Evolutionary conservation across 2,888 invertebrate species (phyloP), one percentile per base, ranked within the genome.

Genomic region (Dinocampus coccinellae): DNA sequence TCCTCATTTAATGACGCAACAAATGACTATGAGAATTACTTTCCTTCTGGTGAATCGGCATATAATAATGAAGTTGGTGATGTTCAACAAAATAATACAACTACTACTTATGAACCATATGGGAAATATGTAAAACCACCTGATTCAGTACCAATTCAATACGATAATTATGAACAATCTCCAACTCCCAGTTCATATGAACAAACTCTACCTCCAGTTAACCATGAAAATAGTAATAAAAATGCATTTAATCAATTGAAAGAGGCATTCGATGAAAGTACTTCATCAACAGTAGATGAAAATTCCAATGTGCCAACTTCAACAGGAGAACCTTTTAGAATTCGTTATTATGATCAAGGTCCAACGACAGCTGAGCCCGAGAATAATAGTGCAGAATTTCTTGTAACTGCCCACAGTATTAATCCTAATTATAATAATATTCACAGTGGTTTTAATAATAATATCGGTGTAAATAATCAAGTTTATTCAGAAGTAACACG

Each of bases 111-210:
- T 24, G 77, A 82, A 52, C 89, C 90, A 7, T 91, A 91, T 62
- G 90, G 90, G 0, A 87, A 87, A 24, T 87, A 89, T 26, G 88
- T 89, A 0, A 89, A 89, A 78, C 89, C 90, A 1, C 79, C 88
- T 6, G 89, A 85, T 58, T 90, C 85, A 4, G 85, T 85, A 2
- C 88, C 88, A 2, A 84, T 88, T 47, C 2, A 47, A 29, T 81
- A 76, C 36, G 84, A 85, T 26, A 85, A 86, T 65, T 85, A 84
- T 55, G 80, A 84, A 0, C 77, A 82, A 1, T 85, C 85, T 0
- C 83, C 87, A 0, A 87, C 86, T 0, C 81, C 87, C 2, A 76
- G 90, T 16, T 72, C 82, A 9, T 82, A 81, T 16, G 77, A 78
- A 20, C 34, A 76, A 9, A 69, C 75, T 4, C 77, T 70, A 20